Percentiles rank a stretch among this genome's conserved stretches.
Conservation (phyloP, 2,888 invertebrate species). For the Elmis aenea region DNA sequence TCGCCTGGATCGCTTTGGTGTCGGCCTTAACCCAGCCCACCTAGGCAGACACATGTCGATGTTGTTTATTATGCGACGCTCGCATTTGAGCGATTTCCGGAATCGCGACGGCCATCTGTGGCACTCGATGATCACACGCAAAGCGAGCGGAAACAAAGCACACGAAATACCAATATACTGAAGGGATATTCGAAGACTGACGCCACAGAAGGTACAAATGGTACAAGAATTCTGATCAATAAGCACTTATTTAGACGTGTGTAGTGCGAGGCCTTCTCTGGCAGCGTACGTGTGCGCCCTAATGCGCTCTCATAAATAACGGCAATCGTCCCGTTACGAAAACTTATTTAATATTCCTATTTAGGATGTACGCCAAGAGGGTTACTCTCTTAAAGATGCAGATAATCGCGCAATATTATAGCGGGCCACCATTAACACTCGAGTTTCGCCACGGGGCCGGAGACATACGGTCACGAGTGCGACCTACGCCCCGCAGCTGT, state of each 20-base stretch:
- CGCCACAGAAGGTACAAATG: slow-evolving; percentile 25
- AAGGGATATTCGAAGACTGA: slow-evolving; percentile 26
- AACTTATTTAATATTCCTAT: slow-evolving; percentile 9
- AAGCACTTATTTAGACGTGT: slow-evolving; percentile 26
- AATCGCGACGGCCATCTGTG: slow-evolving; percentile 30
- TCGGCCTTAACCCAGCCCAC: slow-evolving; percentile 93
- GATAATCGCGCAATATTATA: slow-evolving; percentile 6
- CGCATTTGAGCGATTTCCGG: slow-evolving; percentile 14
- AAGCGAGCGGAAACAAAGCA: slow-evolving; percentile 29
- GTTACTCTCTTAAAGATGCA: slow-evolving; percentile 7
- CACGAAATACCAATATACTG: slow-evolving; percentile 34
- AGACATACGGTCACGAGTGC: slow-evolving; percentile 35
- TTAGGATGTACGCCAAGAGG: slow-evolving; percentile 3
- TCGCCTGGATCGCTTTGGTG: slow-evolving; percentile 88
- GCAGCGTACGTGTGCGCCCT: background rate
- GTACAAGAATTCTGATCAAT: slow-evolving; percentile 21
- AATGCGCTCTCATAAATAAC: slow-evolving; percentile 7
- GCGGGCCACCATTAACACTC: slow-evolving; percentile 3
- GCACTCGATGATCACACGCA: slow-evolving; percentile 25
- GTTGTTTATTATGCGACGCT: slow-evolving; percentile 33
- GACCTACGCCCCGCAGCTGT: slow-evolving; percentile 44
- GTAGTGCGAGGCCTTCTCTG: slow-evolving; percentile 10
- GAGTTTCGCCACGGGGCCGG: slow-evolving; percentile 9
- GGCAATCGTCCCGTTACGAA: slow-evolving; percentile 4
- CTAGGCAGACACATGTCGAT: slow-evolving; percentile 50